phyloP scores from a whole-genome alignment of 2,888 invertebrate genomes.

The Nineta flava region DNA sequence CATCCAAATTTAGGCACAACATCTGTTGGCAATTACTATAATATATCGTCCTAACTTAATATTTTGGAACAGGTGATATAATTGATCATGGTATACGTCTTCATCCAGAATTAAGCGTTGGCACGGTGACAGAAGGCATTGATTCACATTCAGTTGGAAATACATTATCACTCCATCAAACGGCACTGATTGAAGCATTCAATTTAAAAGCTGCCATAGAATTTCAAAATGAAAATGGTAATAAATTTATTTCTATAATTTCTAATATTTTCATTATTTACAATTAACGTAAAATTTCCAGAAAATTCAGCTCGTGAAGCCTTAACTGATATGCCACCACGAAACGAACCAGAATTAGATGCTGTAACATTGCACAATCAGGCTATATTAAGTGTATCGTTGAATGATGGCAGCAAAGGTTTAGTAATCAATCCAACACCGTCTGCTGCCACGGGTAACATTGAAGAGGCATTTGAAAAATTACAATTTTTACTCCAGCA shows the following conservation, averaged over 20 bases:
- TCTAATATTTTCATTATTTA: neutral
- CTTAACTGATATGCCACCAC: constrained; percentile 75
- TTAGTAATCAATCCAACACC: neutral
- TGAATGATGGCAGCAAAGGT: neutral
- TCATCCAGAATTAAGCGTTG: constrained; percentile 93
- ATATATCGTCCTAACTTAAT: too few relatives aligned
- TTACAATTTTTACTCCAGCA: constrained; percentile 87
- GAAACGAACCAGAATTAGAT: constrained; percentile 93
- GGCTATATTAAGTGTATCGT: constrained; percentile 48
- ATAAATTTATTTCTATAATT: neutral
- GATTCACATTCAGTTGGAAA: constrained; percentile 93
- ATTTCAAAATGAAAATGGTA: constrained; percentile 76
- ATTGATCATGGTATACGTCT: constrained; percentile 92
- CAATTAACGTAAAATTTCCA: constrained; percentile 1
- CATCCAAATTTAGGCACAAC: too few relatives aligned
- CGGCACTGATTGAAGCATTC: constrained; percentile 93
- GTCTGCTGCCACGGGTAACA: constrained; percentile 69
- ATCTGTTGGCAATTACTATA: too few relatives aligned
- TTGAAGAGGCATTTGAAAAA: constrained; percentile 89
- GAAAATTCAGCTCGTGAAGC: constrained; percentile 61
- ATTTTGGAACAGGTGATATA: constrained; percentile 43
- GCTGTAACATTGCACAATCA: constrained; percentile 96
- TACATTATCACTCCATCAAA: constrained; percentile 82
- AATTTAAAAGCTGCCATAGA: constrained; percentile 98
- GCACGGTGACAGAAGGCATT: constrained; percentile 88